Conservation (phyloP, 2,888 invertebrate species). For the Thymelicus lineola region DNA sequence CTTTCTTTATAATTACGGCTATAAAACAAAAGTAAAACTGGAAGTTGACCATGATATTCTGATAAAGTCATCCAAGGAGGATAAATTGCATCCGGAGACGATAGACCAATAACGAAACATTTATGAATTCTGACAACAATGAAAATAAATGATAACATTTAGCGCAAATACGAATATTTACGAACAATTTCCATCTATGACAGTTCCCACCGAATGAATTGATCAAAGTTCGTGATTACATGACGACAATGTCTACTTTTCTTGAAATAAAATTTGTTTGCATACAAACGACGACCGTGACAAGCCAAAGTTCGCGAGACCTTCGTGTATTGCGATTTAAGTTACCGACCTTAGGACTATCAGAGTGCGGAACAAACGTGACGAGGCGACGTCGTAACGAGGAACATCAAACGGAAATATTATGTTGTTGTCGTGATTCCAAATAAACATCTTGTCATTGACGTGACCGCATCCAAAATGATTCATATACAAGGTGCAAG, state of each 20-base stretch:
- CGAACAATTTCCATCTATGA: slow-evolving; percentile 7
- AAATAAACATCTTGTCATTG: slow-evolving; percentile 16
- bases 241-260: slow-evolving; percentile 46
- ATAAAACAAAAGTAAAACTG: too few species aligned
- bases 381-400: slow-evolving; percentile 30
- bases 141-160: background rate
- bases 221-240: slow-evolving; percentile 4
- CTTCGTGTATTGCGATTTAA: slow-evolving; percentile 39
- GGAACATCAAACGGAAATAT: slow-evolving; percentile 25
- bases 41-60: too few species aligned
- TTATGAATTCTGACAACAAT: background rate
- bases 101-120: too few species aligned
- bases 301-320: slow-evolving; percentile 45
- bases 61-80: too few species aligned
- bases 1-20: too few species aligned
- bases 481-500: background rate
- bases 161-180: background rate
- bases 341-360: slow-evolving; percentile 35
- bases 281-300: slow-evolving; percentile 51
- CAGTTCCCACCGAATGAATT: background rate
- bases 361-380: slow-evolving; percentile 41
- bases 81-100: too few species aligned
- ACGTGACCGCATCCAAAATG: slow-evolving; percentile 8
- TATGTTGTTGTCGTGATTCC: slow-evolving; percentile 26
- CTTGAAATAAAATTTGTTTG: slow-evolving; percentile 60